These are phyloP conservation scores for Aphelenchoides besseyi DNA, from an alignment of 1,140 invertebrate species.

Conservation along the genomic window DNA sequence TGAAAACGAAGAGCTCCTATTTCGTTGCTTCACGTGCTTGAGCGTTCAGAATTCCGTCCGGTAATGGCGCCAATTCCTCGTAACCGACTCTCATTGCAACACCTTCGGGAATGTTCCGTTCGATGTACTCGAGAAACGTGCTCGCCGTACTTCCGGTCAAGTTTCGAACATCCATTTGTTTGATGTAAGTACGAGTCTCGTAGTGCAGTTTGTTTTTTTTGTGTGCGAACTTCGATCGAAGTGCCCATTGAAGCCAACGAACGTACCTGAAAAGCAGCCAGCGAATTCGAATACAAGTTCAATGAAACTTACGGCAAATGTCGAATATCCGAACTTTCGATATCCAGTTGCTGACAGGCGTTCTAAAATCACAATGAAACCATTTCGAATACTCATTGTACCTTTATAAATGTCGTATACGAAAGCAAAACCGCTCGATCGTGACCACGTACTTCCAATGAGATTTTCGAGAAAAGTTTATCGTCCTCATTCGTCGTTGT, in stretches of 20 bases:
- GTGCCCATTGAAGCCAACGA: slow-evolving; percentile 66
- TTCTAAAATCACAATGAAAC: slow-evolving; percentile 43
- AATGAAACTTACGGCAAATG: slow-evolving; percentile 49
- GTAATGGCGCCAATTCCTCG: slow-evolving; percentile 42
- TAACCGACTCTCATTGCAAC: slow-evolving; percentile 84
- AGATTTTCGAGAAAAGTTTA: slow-evolving; percentile 49
- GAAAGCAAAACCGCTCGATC: slow-evolving; percentile 56
- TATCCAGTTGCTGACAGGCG: slow-evolving; percentile 49
- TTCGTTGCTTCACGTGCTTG: background rate
- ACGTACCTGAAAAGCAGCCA: too few species aligned
- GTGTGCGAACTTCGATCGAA: slow-evolving; percentile 83
- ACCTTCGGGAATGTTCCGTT: slow-evolving; percentile 94
- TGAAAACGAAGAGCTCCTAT: background rate
- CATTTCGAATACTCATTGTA: slow-evolving; percentile 13
- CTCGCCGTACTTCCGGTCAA: slow-evolving; percentile 90
- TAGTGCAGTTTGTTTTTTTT: slow-evolving; percentile 94
- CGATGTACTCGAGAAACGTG: slow-evolving; percentile 90
- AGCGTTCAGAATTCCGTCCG: slow-evolving; percentile 18
- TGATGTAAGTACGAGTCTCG: slow-evolving; percentile 87
- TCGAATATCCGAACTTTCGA: slow-evolving; percentile 28
- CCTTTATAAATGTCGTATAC: slow-evolving; percentile 53
- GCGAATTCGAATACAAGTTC: too few species aligned
- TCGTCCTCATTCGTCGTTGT: slow-evolving; percentile 24
- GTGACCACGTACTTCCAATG: slow-evolving; percentile 60
- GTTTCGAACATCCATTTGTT: slow-evolving; percentile 75